phyloP scores from a whole-genome alignment of 1,140 invertebrate genomes.

The Zelostemma sp. region DNA sequence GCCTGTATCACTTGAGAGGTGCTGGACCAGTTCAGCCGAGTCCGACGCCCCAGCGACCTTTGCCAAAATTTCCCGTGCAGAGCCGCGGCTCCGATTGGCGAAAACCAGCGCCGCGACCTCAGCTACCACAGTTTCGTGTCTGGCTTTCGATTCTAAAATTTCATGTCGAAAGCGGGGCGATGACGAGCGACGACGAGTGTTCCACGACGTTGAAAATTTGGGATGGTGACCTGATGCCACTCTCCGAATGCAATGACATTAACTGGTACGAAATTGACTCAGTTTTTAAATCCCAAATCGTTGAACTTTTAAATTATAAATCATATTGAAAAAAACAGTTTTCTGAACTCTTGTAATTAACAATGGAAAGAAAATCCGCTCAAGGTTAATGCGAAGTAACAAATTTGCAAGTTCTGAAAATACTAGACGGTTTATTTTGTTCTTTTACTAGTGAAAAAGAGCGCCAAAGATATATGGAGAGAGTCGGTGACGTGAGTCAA shows the following conservation, averaged over 20 bases:
- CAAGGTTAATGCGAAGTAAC: constrained; percentile 14
- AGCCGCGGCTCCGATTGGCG: constrained; percentile 73
- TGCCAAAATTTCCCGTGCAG: constrained; percentile 74
- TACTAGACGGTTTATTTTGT: too few species aligned
- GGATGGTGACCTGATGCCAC: constrained; percentile 83
- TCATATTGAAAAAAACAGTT: too few species aligned
- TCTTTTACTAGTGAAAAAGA: constrained; percentile 60
- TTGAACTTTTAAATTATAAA: too few species aligned
- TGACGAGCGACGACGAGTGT: constrained; percentile 77
- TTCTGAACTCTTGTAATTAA: too few species aligned
- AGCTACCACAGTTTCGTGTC: constrained; percentile 79
- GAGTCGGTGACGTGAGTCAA: constrained; percentile 62
- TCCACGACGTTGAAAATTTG: constrained; percentile 85
- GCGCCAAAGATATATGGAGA: constrained; percentile 56
- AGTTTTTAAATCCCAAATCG: too few species aligned
- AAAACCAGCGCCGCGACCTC: constrained; percentile 71
- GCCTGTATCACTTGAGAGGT: constrained; percentile 84
- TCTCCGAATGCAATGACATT: constrained; percentile 83
- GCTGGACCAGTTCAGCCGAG: constrained; percentile 72
- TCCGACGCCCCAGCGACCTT: constrained; percentile 71
- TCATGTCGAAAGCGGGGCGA: constrained; percentile 76
- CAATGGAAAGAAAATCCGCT: too few species aligned
- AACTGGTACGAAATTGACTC: constrained; percentile 75
- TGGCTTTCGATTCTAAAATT: constrained; percentile 92
- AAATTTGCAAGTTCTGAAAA: too few species aligned